Evolutionary conservation across 1,140 invertebrate genomes (phyloP).

Genomic region (Cardiocondyla obscurior): DNA sequence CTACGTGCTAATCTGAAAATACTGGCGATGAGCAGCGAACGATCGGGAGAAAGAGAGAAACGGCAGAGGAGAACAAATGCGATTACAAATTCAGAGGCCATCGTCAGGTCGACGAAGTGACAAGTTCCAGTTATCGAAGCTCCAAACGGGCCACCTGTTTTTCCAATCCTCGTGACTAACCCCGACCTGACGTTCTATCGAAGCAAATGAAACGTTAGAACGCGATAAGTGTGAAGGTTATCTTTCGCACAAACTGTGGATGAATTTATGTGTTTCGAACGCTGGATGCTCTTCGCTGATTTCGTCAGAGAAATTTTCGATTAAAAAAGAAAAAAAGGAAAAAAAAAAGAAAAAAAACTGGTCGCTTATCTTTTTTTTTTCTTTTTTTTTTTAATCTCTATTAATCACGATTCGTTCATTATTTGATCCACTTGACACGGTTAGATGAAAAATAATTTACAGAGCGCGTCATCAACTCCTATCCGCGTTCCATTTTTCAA

Average conservation of each 20-base stretch:
- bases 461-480: conserved; percentile 27
- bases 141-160: conserved; percentile 54
- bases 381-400: neutral
- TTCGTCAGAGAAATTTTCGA: neutral
- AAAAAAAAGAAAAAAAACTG: no score
- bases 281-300: neutral
- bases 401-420: neutral
- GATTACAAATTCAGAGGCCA: conserved; percentile 62
- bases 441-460: conserved; percentile 23
- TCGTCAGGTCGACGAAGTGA: conserved; percentile 52
- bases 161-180: neutral
- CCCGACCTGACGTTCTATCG: conserved; percentile 17
- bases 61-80: neutral
- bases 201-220: conserved; percentile 20
- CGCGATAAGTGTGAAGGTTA: conserved; percentile 4
- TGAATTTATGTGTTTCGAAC: neutral
- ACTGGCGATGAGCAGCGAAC: conserved; percentile 30
- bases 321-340: no score
- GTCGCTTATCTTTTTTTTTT: no score
- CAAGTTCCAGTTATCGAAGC: conserved; percentile 52
- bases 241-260: neutral
- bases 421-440: neutral
- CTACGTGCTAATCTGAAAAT: conserved; percentile 50
- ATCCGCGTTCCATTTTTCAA: conserved; percentile 47
- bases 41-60: neutral